phyloP scores from a whole-genome alignment of 2,888 invertebrate genomes.

The Mythimna impura region DNA sequence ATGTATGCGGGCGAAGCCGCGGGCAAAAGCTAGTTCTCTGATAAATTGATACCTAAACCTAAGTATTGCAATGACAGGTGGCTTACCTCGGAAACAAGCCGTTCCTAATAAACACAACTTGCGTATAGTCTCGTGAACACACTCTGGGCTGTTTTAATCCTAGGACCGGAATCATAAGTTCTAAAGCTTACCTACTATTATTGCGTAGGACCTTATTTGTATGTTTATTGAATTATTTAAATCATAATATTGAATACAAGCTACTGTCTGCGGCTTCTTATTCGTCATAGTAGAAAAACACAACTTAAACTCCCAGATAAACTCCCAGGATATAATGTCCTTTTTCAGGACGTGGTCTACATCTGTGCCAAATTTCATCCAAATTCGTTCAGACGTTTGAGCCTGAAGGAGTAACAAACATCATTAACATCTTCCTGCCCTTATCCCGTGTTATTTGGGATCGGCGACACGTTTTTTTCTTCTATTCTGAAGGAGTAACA shows the following conservation, averaged over 20 bases:
- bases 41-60: constrained; percentile 21
- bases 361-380: background rate
- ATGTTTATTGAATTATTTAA: background rate
- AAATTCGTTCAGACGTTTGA: background rate
- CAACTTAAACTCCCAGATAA: no score
- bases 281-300: no score
- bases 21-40: no score
- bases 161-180: background rate
- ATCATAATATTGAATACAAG: background rate
- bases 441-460: no score
- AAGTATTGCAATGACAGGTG: constrained; percentile 24
- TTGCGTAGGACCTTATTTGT: constrained; percentile 6
- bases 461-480: no score
- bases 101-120: constrained; percentile 11
- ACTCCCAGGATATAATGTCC: no score
- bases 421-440: no score
- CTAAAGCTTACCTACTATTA: background rate
- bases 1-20: no score
- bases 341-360: no score
- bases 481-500: no score
- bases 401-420: background rate
- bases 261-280: background rate
- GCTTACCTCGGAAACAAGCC: constrained; percentile 41
- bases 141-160: constrained; percentile 22
- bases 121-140: constrained; percentile 15